A percentile compares a stretch with the other conserved stretches of the same genome.
These are phyloP conservation scores for Lysandra bellargus DNA, from an alignment of 2,888 invertebrate genomes.

Conservation along the genomic window DNA sequence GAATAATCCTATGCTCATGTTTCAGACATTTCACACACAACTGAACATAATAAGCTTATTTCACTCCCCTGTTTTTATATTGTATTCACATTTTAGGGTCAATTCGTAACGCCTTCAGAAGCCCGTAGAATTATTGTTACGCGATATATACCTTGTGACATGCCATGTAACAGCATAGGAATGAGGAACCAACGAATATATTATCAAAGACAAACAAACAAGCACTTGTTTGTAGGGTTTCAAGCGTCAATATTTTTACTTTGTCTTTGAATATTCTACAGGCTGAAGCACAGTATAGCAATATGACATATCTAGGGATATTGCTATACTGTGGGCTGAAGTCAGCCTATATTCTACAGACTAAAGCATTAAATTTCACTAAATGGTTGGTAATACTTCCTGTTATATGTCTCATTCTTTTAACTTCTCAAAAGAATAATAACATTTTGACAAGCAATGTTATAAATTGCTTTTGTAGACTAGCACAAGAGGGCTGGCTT, in stretches of 20 bases:
- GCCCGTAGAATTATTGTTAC: not conserved
- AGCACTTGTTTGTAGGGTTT: not conserved
- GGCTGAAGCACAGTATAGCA: no score
- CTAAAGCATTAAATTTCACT: no score
- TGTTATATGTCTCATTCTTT: no score
- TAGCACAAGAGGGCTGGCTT: no score
- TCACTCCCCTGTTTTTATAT: conserved; percentile 31
- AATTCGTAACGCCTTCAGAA: not conserved
- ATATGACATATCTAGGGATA: no score
- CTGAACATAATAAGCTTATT: conserved; percentile 49
- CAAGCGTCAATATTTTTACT: no score
- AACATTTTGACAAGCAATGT: not conserved
- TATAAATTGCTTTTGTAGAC: no score
- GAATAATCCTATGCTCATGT: conserved; percentile 67
- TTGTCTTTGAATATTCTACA: no score
- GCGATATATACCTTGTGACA: not conserved
- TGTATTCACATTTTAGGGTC: conserved; percentile 14
- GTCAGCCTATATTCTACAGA: no score
- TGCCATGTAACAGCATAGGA: not conserved
- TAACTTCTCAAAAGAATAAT: not conserved
- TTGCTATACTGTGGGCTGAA: no score
- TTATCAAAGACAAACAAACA: not conserved
- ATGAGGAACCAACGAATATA: not conserved
- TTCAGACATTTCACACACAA: conserved; percentile 59
- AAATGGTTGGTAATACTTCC: no score